Base-by-base conservation (phyloP, 2,888 invertebrate genomes). In the Odontocolon sp. region DNA sequence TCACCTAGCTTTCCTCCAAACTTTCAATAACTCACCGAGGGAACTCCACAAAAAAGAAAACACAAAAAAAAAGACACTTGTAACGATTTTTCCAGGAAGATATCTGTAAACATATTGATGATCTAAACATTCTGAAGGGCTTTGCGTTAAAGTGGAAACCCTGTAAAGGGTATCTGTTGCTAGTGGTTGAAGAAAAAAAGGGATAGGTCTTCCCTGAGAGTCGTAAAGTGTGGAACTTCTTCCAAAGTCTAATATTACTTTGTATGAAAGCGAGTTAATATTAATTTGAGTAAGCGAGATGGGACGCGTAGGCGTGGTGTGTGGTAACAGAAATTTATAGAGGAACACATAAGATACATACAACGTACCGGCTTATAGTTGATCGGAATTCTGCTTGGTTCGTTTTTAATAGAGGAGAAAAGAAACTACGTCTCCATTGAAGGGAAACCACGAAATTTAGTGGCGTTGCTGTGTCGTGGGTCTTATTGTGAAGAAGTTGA, bases 401-500 rank as follows among this genome's bases (percentile, higher is more conserved):
- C 28, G 42, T 1, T 50, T 31, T 14, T 8, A 50, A 59, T 61
- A 18, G 33, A 66, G 40, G 33, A 42, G 54, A 70, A 59, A 50
- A 57, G 42, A 56, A 33, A 61, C 40, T 66, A 47, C 70, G 66
- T 68, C 70, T 78, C 67, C 70, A 75, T 69, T 75, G 56, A 70
- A 42, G 40, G 45, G 26, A 45, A 45, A 56, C 66, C 63, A 68
- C 57, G 26, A 64, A 72, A 63, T 71, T 67, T 63, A 56, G 56
- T 68, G 36, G 50, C 45, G 18, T 28, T 42, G 33, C 33, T 21
- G 52, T 2, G 52, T 56, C 14, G 33, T 23, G 33, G 45, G 63
- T 16, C 28, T 59, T 40, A 52, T 59, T 68, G 56, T 68, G 28
- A 64, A 14, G 71, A 68, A 64, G 76, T 71, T 67, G 23, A 26